Base-by-base conservation (phyloP, 2,797 vertebrate genomes). In the Poecilia gillii region DNA sequence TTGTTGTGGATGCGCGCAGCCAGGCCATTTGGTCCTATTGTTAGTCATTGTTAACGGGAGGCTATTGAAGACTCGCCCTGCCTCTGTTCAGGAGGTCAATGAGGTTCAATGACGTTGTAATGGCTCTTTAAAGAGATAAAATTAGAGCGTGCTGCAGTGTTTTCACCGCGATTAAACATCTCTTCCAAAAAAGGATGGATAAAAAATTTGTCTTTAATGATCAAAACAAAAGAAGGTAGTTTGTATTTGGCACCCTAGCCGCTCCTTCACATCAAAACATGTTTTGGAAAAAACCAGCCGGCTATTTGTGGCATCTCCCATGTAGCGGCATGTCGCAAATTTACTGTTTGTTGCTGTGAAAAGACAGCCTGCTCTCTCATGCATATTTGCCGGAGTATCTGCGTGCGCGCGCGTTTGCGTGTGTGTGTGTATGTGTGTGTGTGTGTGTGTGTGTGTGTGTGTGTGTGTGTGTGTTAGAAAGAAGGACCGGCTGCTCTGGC, bases 21-120 rank as follows among this genome's bases (percentile, higher is more conserved):
- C 81, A 51, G 87, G 88, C 91, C 91, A 95, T 95, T 96, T 96
- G 92, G 94, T 95, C 84, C 88, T 93, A 93, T 95, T 95, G 90
- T 94, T 92, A 84, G 86, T 84, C 92, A 92, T 95, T 94, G 89
- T 94, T 91, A 73, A 80, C 75, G 79, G 68, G 83, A 55, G 76
- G 77, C 87, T 82, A 83, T 91, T 91, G 91, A 91, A 74, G 72
- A 74, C 72, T 46, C 51, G 77, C 82, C 82, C 89, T 86, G 90
- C 78, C 80, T 84, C 88, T 91, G 87, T 79, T 85, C 73, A 80
- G 43, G 86, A 82, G 93, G 93, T 94, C 91, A 93, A 85, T 81
- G 88, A 91, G 92, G 81, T 91, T 88, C 83, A 80, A 92, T 87
- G 90, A 86, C 81, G 84, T 80, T 77, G 89, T 91, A 93, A 93